Base-by-base conservation (phyloP, 2,113 vertebrate species). In the Poeciliopsis occidentalis region DNA sequence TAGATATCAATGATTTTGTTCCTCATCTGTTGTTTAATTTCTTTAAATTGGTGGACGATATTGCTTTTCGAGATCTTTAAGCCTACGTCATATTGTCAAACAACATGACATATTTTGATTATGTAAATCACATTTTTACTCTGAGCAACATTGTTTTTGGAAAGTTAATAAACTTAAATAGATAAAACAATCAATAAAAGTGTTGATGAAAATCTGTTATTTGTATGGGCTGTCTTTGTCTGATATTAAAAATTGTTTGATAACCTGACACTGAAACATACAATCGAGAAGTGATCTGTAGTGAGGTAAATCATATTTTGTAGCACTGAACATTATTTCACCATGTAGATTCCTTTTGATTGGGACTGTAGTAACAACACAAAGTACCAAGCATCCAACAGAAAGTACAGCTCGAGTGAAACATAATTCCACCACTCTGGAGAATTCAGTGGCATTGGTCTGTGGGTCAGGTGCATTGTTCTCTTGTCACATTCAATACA, bases 401-500 rank as follows among this genome's bases (percentile, higher is more conserved):
- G 47, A 67, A 37, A 31, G 37, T 61, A 61, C 24, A 41, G 57
- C 47, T 73, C 32, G 34, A 47, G 32, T 17, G 24, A 57, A 64
- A 67, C 17, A 24, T 27, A 67, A 10, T 30, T 81, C 41, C n/a
- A 73, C 47, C 17, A 44, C 71, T 66, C 44, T 29, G 10, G 19
- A 30, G 37, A 32, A 39, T 69, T 62, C 70, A 61, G 73, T 61
- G 71, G 65, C 71, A 78, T 74, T 71, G 66, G 47, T 64, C 34
- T 73, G 31, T n/a, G 24, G 30, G 77, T 70, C 68, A 66, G 61
- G 73, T 69, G 70, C 63, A 87, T 92, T 92, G 88, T 92, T 88
- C 86, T 82, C 77, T 69, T 92, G 91, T 92, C 90, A 85, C 67
- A 88, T 87, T 80, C 71, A 80, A 86, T 90, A 85, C 71, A 76